Evolutionary conservation across 2,113 vertebrate genomes (phyloP).

Genomic region (Ranitomeya imitator): DNA sequence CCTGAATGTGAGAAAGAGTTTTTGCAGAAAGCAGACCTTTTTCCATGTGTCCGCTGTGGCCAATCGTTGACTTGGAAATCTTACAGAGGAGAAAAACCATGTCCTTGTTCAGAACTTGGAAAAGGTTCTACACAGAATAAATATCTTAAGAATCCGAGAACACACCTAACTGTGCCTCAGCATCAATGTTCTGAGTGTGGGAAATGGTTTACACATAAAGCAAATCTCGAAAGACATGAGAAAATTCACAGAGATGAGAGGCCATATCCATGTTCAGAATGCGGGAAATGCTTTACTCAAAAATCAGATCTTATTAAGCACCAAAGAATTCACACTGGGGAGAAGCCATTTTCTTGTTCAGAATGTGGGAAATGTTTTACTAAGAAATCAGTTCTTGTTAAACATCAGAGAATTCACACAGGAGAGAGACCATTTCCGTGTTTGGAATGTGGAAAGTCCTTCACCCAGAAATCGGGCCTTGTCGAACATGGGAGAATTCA

Average conservation of each 20-base stretch:
- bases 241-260: background rate
- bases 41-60: background rate
- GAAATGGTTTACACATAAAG: background rate
- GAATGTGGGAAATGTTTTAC: slow-evolving; percentile 1
- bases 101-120: background rate
- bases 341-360: background rate
- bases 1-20: background rate
- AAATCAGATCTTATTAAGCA: background rate
- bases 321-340: background rate
- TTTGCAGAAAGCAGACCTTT: background rate
- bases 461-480: background rate
- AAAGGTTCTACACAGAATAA: background rate
- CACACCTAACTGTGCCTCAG: background rate
- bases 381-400: background rate
- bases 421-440: background rate
- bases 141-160: background rate
- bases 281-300: background rate
- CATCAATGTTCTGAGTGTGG: background rate
- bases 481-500: background rate
- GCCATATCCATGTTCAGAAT: background rate
- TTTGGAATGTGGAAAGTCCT: background rate
- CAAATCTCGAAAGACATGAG: background rate
- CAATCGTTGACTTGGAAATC: background rate
- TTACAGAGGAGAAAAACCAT: background rate
- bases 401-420: background rate